Evolutionary conservation across 2,888 invertebrate genomes (phyloP).

Genomic region (Trissonchulus latispiculum): DNA sequence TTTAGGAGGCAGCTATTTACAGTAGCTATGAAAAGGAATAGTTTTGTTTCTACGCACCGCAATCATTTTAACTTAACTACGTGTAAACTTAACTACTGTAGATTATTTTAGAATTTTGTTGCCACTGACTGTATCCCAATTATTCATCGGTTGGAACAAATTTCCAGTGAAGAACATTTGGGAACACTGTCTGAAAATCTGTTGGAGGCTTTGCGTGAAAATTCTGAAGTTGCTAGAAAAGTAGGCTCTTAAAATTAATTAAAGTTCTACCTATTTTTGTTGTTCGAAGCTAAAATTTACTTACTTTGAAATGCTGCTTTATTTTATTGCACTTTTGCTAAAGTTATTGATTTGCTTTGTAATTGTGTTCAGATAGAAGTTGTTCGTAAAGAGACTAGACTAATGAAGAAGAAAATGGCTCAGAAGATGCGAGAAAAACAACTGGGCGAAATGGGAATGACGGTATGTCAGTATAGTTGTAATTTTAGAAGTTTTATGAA

Average conservation of each 20-base stretch:
- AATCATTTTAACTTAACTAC: too few relatives aligned
- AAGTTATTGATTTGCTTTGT: too few relatives aligned
- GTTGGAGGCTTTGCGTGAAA: conserved; percentile 54
- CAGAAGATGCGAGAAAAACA: conserved; percentile 97
- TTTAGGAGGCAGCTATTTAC: too few relatives aligned
- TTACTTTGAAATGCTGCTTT: background rate
- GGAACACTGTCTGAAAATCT: conserved; percentile 93
- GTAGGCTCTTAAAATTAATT: too few relatives aligned
- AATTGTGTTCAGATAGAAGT: conserved; percentile 73
- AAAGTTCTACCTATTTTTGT: background rate
- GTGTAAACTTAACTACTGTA: too few relatives aligned
- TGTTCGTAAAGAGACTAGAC: conserved; percentile 80
- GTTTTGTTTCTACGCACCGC: too few relatives aligned
- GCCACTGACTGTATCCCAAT: conserved; percentile 82
- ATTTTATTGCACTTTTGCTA: conserved; percentile 26
- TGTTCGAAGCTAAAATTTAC: conserved; percentile 14
- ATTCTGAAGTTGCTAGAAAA: conserved; percentile 46
- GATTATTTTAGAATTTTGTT: too few relatives aligned
- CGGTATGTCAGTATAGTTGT: too few relatives aligned
- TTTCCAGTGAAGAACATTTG: conserved; percentile 91
- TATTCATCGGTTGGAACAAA: conserved; percentile 90
- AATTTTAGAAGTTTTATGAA: too few relatives aligned
- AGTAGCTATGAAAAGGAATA: too few relatives aligned
- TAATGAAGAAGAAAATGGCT: conserved; percentile 91
- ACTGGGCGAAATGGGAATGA: conserved; percentile 73